phyloP scores from a whole-genome alignment of 2,113 vertebrate genomes.

The Podilymbus podiceps region DNA sequence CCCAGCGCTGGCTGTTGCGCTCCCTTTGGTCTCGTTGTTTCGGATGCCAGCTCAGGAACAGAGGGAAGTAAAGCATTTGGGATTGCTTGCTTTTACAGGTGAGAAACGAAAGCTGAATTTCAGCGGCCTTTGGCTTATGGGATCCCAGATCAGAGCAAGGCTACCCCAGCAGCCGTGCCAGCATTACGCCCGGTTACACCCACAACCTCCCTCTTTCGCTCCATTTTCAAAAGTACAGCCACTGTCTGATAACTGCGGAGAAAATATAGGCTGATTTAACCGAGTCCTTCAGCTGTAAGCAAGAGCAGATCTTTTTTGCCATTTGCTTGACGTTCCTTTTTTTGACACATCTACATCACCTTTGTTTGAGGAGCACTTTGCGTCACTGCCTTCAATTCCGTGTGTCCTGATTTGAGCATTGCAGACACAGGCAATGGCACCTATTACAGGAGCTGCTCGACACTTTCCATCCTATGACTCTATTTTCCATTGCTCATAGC shows the following conservation, averaged over 20 bases:
- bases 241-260: not conserved
- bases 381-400: not conserved
- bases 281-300: not conserved
- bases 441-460: not conserved
- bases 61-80: not conserved
- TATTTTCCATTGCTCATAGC: not conserved
- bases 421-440: not conserved
- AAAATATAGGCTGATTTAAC: not conserved
- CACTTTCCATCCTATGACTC: not conserved
- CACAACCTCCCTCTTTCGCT: not conserved
- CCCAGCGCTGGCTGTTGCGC: rapidly evolving
- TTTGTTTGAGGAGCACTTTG: not conserved
- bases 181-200: not conserved
- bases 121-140: not conserved
- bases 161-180: rapidly evolving
- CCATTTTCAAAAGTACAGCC: not conserved
- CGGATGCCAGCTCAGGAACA: not conserved
- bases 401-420: not conserved
- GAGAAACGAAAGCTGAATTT: not conserved
- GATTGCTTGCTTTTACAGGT: not conserved
- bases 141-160: not conserved
- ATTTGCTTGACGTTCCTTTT: not conserved
- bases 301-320: not conserved
- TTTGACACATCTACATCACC: rapidly evolving
- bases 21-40: not conserved